These are phyloP conservation scores for Epinephelus cyanopodus DNA, from an alignment of 2,113 vertebrate species.

Conservation along the genomic window DNA sequence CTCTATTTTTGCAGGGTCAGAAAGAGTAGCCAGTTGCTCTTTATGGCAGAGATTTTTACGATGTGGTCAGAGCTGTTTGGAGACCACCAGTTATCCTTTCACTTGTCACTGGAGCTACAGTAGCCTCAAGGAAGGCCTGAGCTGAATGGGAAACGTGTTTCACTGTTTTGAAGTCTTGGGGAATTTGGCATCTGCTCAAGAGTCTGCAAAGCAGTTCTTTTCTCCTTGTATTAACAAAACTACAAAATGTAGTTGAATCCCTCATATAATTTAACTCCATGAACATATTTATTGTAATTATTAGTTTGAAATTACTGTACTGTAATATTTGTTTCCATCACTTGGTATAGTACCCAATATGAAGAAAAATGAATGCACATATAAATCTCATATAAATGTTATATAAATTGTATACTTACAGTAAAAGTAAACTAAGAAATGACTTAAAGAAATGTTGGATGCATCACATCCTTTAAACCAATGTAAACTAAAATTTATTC, in stretches of 20 bases:
- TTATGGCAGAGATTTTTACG: conserved; percentile 86
- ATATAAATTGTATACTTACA: background rate
- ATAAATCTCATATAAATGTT: no score
- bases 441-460: background rate
- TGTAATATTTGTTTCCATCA: background rate
- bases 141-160: conserved; percentile 27
- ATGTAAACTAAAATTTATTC: background rate
- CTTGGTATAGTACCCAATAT: background rate
- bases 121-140: conserved; percentile 36
- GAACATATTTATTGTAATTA: background rate
- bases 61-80: conserved; percentile 85
- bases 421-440: conserved; percentile 4
- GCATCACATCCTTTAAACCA: background rate
- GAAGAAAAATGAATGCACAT: background rate
- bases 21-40: conserved; percentile 86
- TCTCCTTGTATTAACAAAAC: background rate
- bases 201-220: background rate
- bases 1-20: conserved; percentile 85
- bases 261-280: background rate
- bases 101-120: conserved; percentile 73
- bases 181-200: conserved; percentile 33
- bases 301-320: background rate
- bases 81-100: conserved; percentile 84
- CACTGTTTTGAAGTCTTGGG: conserved; percentile 36
- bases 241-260: background rate